Conservation (phyloP, 2,888 invertebrate genomes). For the Plebejus anna region DNA sequence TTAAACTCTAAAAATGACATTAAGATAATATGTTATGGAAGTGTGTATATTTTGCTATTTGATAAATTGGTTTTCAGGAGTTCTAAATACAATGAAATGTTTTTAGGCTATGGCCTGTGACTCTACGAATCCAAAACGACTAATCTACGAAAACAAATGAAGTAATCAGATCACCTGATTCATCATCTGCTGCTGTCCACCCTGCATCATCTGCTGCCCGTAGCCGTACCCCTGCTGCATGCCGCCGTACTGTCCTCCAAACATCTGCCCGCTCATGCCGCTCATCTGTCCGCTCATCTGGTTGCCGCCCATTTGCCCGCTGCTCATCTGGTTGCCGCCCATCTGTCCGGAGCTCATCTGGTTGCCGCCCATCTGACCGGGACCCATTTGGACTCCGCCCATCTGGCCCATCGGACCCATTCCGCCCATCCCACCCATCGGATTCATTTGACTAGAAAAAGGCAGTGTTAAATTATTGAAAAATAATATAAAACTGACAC, state of each 20-base stretch:
- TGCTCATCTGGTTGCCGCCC: slow-evolving; percentile 60
- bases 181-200: slow-evolving; percentile 76
- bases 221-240: slow-evolving; percentile 81
- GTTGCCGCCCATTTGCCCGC: slow-evolving; percentile 59
- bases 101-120: too few species aligned
- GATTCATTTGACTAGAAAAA: slow-evolving; percentile 67
- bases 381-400: slow-evolving; percentile 60
- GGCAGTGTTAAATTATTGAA: not conserved
- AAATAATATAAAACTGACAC: not conserved
- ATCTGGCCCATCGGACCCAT: slow-evolving; percentile 70
- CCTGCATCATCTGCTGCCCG: slow-evolving; percentile 75
- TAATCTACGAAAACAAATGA: too few species aligned
- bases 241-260: slow-evolving; percentile 80
- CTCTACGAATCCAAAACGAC: too few species aligned
- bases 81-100: too few species aligned
- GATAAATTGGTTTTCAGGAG: too few species aligned
- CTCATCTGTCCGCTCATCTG: slow-evolving; percentile 69
- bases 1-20: too few species aligned
- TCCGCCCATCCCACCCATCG: slow-evolving; percentile 67
- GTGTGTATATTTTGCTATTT: too few species aligned
- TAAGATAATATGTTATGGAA: too few species aligned
- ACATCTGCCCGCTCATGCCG: slow-evolving; percentile 79
- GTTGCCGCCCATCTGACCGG: slow-evolving; percentile 46
- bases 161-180: slow-evolving; percentile 47
- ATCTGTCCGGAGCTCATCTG: slow-evolving; percentile 62